Conservation (phyloP, 2,113 vertebrate genomes). For the Cyanocitta stelleri region DNA sequence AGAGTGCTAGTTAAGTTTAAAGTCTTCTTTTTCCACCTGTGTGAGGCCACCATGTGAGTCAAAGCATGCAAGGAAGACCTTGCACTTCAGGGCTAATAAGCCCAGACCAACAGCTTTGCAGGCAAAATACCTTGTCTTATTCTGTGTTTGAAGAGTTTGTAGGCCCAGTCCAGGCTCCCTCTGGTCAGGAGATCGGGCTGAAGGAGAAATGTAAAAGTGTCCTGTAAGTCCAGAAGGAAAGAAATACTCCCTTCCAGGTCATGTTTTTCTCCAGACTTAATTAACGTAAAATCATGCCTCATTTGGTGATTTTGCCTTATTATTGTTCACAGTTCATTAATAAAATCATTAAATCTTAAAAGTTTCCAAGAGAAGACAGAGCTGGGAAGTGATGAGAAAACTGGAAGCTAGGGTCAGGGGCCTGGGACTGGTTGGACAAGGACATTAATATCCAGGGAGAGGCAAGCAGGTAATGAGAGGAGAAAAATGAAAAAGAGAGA, state of each 20-base stretch:
- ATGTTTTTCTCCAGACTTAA: neutral
- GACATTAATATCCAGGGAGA: neutral
- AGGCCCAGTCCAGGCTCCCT: neutral
- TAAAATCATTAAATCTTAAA: neutral
- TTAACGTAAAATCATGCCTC: neutral
- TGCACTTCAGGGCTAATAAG: neutral
- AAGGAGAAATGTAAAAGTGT: neutral
- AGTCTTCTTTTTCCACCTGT: neutral
- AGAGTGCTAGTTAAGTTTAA: neutral
- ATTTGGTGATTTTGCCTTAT: neutral
- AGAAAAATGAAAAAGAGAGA: neutral
- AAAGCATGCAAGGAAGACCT: neutral
- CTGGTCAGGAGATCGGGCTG: neutral
- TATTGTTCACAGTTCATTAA: neutral
- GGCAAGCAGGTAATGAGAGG: neutral
- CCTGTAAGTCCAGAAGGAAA: neutral
- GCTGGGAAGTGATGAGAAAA: neutral
- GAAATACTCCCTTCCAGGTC: neutral
- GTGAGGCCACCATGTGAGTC: neutral
- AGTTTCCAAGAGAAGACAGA: neutral
- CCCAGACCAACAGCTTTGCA: neutral
- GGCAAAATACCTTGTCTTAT: neutral
- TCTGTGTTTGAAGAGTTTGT: neutral
- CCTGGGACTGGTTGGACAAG: neutral
- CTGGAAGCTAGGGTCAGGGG: rapidly evolving